phyloP scores from a whole-genome alignment of 1,140 invertebrate genomes.

The Olivierus martensii region DNA sequence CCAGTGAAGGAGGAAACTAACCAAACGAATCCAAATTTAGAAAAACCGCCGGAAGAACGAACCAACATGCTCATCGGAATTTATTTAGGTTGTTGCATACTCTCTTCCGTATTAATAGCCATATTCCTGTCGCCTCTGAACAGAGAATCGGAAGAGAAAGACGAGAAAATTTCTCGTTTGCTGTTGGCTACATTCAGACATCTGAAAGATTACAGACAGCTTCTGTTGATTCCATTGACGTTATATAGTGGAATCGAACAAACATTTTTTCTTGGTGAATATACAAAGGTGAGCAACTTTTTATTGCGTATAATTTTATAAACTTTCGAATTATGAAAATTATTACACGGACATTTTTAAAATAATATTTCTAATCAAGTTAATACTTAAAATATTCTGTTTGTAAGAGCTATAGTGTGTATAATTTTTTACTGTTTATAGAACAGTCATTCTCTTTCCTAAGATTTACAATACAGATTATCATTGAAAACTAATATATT shows the following conservation, averaged over 20 bases:
- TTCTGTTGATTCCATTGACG: conserved; percentile 85
- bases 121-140: conserved; percentile 70
- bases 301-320: too few species aligned
- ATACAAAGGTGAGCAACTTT: conserved; percentile 62
- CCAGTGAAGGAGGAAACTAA: not conserved
- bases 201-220: conserved; percentile 65
- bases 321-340: too few species aligned
- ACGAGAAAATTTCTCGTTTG: conserved; percentile 60
- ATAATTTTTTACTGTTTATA: too few species aligned
- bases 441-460: too few species aligned
- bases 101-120: conserved; percentile 69
- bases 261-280: conserved; percentile 87
- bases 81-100: conserved; percentile 68
- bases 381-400: too few species aligned
- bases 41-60: conserved; percentile 42
- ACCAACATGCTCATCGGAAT: conserved; percentile 76
- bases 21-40: not conserved
- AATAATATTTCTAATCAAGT: too few species aligned
- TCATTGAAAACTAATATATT: too few species aligned
- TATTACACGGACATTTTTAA: too few species aligned
- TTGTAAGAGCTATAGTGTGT: too few species aligned
- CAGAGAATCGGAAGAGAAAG: conserved; percentile 28
- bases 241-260: conserved; percentile 96
- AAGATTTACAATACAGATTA: too few species aligned
- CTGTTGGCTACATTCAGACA: conserved; percentile 80